phyloP scores from a whole-genome alignment of 2,888 invertebrate genomes.

The Harpalus rubripes region DNA sequence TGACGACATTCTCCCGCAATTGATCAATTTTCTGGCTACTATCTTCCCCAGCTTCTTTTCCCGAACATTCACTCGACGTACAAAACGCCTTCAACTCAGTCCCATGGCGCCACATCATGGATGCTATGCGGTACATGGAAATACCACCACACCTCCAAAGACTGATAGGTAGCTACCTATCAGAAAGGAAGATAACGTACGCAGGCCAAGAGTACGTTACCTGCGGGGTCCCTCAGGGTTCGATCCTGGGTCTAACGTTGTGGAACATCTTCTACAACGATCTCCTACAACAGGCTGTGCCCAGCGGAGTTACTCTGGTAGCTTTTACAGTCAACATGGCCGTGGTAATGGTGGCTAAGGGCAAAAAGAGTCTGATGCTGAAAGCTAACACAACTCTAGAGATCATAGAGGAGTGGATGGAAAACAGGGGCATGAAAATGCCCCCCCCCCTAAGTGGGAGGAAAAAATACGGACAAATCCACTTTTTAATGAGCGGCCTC shows the following conservation, averaged over 20 bases:
- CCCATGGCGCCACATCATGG: not conserved
- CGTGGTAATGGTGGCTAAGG: not conserved
- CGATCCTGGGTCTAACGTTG: not conserved
- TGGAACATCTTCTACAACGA: too few relatives aligned
- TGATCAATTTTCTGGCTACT: too few relatives aligned
- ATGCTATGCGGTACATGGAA: not conserved
- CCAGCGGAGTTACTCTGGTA: not conserved
- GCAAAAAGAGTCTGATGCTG: not conserved
- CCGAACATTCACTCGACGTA: too few relatives aligned
- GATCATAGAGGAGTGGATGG: not conserved
- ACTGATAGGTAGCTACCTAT: not conserved
- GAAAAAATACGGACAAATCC: too few relatives aligned
- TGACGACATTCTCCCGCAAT: too few relatives aligned
- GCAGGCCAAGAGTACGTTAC: not conserved
- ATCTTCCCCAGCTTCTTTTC: too few relatives aligned
- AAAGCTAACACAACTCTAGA: not conserved
- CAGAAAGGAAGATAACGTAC: not conserved
- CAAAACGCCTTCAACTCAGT: not conserved
- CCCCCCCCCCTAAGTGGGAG: not conserved
- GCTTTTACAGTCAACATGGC: not conserved
- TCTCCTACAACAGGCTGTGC: not conserved
- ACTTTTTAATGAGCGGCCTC: too few relatives aligned
- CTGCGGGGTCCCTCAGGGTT: conserved; percentile 8
- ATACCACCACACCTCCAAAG: not conserved
- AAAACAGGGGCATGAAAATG: not conserved